Base-by-base conservation (phyloP, 2,113 vertebrate genomes). In the Hemiscyllium ocellatum region DNA sequence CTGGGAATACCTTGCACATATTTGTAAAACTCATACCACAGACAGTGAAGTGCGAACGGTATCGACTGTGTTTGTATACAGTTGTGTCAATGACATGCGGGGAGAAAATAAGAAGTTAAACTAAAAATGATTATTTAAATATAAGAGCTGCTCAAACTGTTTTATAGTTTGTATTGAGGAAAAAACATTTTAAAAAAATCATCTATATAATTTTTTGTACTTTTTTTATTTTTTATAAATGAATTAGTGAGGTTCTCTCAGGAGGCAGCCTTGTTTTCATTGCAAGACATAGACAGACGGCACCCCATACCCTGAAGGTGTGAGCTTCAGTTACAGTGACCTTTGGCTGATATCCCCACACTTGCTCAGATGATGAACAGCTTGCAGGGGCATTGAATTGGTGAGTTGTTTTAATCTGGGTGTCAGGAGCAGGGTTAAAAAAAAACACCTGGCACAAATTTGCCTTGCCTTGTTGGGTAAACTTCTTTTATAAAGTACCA, bases 171-270 rank as follows among this genome's bases (percentile, higher is more conserved):
- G 68, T 42, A 95, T 72, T 26, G 24, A 72, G 50, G 89, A 93
- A n/a, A 95, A 47, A 24, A 22, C 12, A 26, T 50, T 7, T 3
- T 72, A 95, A 47, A 70, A 47, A 66, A 29, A 61, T 93, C 89
- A 93, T 65, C 56, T 50, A 70, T 95, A 29, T 95, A 95, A 72
- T 50, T 95, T 95, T 72, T 95, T 72, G 69, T 95, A 95, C 94
- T 20, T 70, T 95, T 89, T 87, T 90, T 90, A 61, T 61, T 90
- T 90, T 95, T 95, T 95, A 95, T 95, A 95, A 95, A 95, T 15
- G 24, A 42, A 65, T 42, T 26, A 66, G 33, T 66, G 66, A 24
- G 37, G 37, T 24, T 95, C 37, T 66, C 13, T 47, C 8, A 42
- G 37, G 68, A 70, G 89, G 52, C 3, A 90, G 50, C n/a, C 87